Evolutionary conservation across 2,888 invertebrate species (phyloP).

Genomic region (Dexiosoma caninum): DNA sequence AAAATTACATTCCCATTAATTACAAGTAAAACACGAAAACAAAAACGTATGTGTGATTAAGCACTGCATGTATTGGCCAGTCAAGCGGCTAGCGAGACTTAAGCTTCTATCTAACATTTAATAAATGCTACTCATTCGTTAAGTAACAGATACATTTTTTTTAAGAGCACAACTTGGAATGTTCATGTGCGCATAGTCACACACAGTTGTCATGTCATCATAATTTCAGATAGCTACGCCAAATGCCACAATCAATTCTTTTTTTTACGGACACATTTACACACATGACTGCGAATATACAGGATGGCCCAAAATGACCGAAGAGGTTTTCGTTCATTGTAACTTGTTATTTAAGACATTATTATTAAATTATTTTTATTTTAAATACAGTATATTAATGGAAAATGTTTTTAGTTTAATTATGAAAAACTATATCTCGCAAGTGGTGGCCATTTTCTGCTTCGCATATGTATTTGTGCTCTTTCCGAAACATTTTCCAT

Average conservation of each 20-base stretch:
- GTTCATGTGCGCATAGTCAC: slow-evolving; percentile 4
- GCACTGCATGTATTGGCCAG: slow-evolving; percentile 31
- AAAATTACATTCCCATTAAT: not conserved
- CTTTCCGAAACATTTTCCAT: too few relatives aligned
- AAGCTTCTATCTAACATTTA: slow-evolving; percentile 52
- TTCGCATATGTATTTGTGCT: too few relatives aligned
- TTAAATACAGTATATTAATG: too few relatives aligned
- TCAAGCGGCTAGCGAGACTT: not conserved
- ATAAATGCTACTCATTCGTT: slow-evolving; percentile 57
- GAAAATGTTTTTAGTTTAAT: too few relatives aligned
- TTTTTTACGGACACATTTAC: slow-evolving; percentile 6
- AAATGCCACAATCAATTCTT: slow-evolving; percentile 53
- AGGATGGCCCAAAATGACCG: too few relatives aligned
- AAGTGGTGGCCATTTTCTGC: too few relatives aligned
- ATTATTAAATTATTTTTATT: too few relatives aligned
- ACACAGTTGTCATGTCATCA: slow-evolving; percentile 59
- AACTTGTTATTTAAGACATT: too few relatives aligned
- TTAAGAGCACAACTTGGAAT: slow-evolving; percentile 5
- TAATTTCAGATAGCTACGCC: slow-evolving; percentile 52
- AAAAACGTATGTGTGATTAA: not conserved
- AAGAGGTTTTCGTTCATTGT: too few relatives aligned
- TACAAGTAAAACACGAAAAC: not conserved
- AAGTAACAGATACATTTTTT: slow-evolving; percentile 46
- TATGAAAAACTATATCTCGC: too few relatives aligned
- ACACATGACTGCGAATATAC: slow-evolving; percentile 14